A percentile compares a stretch with the other conserved stretches of the same genome.
These are phyloP conservation scores for Naja naja DNA, from an alignment of 2,113 vertebrate genomes.

Conservation along the genomic window DNA sequence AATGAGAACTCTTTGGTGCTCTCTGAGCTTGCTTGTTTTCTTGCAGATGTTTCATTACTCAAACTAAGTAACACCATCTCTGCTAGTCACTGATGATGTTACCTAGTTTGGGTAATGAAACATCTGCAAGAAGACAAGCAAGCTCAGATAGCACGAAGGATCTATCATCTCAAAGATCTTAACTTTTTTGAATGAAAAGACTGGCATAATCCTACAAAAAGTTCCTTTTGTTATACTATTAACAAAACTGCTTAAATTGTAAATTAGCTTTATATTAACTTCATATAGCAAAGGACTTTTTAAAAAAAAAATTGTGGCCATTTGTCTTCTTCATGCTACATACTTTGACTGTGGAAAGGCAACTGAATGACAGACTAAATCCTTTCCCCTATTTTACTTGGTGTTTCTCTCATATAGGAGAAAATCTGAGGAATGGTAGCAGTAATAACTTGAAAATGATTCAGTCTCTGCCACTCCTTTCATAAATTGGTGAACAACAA, in stretches of 20 bases:
- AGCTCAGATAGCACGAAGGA: too few relatives aligned
- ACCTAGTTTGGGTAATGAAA: too few relatives aligned
- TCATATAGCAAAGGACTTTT: not conserved
- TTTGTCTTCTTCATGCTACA: not conserved
- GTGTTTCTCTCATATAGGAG: not conserved
- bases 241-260: not conserved
- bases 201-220: not conserved
- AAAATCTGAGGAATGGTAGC: not conserved
- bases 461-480: not conserved
- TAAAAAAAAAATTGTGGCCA: not conserved
- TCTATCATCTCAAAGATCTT: too few relatives aligned
- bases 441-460: not conserved
- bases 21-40: not conserved
- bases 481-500: not conserved
- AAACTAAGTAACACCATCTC: not conserved
- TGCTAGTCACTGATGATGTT: not conserved
- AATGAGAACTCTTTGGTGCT: not conserved
- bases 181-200: not conserved
- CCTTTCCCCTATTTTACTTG: not conserved
- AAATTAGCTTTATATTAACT: not conserved
- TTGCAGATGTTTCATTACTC: not conserved
- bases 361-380: not conserved
- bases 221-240: not conserved
- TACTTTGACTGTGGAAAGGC: not conserved
- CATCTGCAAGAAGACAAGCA: too few relatives aligned